Conservation (phyloP, 2,888 invertebrate species). For the Coleophora deauratella region DNA sequence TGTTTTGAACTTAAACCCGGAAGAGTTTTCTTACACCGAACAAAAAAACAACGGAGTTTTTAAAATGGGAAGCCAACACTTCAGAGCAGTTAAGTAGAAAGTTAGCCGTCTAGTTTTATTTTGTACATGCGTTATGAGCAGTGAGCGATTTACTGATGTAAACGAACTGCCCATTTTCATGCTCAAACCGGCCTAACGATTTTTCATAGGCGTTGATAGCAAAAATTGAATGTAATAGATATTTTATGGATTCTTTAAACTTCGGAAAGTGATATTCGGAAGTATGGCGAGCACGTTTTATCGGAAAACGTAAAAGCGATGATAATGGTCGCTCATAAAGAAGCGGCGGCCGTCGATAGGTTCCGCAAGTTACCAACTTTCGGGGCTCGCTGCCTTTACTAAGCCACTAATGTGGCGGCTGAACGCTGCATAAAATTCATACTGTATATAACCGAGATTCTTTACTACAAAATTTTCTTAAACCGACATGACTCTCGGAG, state of each 20-base stretch:
- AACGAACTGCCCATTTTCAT: constrained; percentile 38
- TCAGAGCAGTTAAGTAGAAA: constrained; percentile 66
- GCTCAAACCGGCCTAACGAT: constrained; percentile 17
- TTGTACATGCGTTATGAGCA: constrained; percentile 45
- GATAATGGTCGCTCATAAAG: constrained; percentile 70
- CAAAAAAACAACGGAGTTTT: constrained; percentile 58
- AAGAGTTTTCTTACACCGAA: constrained; percentile 48
- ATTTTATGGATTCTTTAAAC: constrained; percentile 54
- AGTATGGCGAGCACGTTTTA: constrained; percentile 65
- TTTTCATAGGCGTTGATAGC: constrained; percentile 7
- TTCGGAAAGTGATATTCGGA: constrained; percentile 54
- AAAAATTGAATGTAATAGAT: constrained; percentile 54
- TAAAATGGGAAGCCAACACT: constrained; percentile 68
- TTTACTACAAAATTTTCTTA: no score
- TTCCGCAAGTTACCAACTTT: constrained; percentile 67
- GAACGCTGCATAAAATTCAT: no score
- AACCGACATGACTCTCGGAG: no score
- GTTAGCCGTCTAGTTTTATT: constrained; percentile 54
- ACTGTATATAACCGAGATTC: no score
- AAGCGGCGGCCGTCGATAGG: constrained; percentile 59
- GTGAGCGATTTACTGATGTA: constrained; percentile 23
- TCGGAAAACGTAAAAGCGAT: constrained; percentile 61
- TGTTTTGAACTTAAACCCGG: constrained; percentile 62
- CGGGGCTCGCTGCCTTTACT: constrained; percentile 53
- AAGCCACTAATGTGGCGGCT: constrained; percentile 48